Conservation (phyloP, 2,113 vertebrate genomes). For the Sterna hirundo region DNA sequence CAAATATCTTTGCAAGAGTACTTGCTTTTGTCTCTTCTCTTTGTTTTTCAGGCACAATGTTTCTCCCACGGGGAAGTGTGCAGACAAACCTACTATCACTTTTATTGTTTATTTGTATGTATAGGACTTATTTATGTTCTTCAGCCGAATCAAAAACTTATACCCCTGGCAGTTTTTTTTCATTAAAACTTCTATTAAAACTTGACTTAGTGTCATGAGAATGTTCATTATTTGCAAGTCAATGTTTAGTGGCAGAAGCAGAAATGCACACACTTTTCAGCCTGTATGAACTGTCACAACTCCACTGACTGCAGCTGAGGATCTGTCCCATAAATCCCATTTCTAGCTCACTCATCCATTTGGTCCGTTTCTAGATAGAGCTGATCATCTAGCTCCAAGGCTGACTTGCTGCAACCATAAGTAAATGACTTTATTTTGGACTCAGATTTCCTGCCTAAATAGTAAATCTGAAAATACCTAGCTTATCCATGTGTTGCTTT, state of each 20-base stretch:
- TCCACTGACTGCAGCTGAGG: background rate
- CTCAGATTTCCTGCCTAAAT: background rate
- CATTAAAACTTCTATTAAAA: constrained; percentile 22
- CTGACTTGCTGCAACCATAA: background rate
- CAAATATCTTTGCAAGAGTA: constrained; percentile 61
- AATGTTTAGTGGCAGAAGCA: background rate
- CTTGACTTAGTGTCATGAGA: background rate
- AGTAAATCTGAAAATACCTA: background rate
- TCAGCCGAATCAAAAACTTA: background rate
- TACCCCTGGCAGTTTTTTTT: constrained; percentile 1
- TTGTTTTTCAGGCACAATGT: background rate
- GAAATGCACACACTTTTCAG: background rate
- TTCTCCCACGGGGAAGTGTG: background rate
- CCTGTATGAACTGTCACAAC: background rate
- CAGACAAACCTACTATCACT: background rate
- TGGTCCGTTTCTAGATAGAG: background rate
- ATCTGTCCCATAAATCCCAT: background rate
- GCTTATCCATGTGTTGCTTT: background rate
- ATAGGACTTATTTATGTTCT: background rate
- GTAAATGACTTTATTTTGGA: background rate
- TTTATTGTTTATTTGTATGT: background rate
- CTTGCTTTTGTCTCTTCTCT: constrained; percentile 21
- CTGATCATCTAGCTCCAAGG: background rate
- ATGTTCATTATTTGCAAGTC: background rate
- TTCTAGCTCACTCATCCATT: background rate